Evolutionary conservation across 1,140 invertebrate species (phyloP), one percentile per base, ranked within the genome.

Genomic region (Cardiocondyla obscurior): DNA sequence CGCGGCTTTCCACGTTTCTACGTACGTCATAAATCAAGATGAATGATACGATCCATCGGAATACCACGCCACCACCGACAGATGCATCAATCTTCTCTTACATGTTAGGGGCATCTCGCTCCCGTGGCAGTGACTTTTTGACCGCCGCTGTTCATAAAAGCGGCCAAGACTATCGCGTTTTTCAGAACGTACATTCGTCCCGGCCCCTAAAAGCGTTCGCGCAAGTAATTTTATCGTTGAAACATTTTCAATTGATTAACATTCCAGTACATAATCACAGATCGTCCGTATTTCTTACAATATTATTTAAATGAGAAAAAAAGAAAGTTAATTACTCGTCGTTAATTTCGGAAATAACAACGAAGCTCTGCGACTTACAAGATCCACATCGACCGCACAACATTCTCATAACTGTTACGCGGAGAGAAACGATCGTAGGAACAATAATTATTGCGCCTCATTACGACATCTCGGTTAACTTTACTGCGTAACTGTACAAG

Each of bases 121-220:
- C 49, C 70, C 36, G 72, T 79, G 85, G 81, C 85, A 87, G 81
- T 87, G 85, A 87, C 85, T 87, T 83, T 79, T 87, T 82, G 72
- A 76, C 33, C 58, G 84, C 33, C 22, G 44, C 55, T 44, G 70
- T 30, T 46, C 62, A 51, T 70, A 82, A 84, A 86, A 74, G 70
- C 57, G 53, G 30, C 22, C 25, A 39, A 58, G 57, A 73, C 70
- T 64, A 36, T 82, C 70, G 12, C 60, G 36, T 81, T 46, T 33
- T 28, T 19, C n/a, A 28, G 14, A 53, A 79, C 22, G n/a, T 19
- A 25, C 46, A 53, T 79, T 53, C 55, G n/a, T 79, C 74, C 51
- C 60, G 28, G 30, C 39, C 60, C 10, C 30, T 10, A 28, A 67
- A 25, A 39, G 14, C 62, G 1, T 67, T 39, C 22, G 46, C 46